phyloP scores from a whole-genome alignment of 2,888 invertebrate genomes.

The Troides oblongomaculatus region DNA sequence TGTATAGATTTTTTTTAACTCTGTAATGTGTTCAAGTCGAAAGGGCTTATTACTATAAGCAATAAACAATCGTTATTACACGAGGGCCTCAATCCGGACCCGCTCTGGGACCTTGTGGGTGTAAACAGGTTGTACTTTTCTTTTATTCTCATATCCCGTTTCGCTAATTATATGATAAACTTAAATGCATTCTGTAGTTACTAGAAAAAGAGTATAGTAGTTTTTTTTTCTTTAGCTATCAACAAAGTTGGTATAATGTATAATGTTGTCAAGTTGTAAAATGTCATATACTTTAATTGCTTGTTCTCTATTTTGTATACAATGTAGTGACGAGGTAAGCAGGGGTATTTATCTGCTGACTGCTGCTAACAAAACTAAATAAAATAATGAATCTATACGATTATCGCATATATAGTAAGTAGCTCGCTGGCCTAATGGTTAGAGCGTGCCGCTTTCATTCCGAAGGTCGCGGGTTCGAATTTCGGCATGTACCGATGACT shows the following conservation, averaged over 20 bases:
- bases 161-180: slow-evolving; percentile 18
- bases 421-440: too few species aligned
- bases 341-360: neutral
- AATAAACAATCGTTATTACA: slow-evolving; percentile 26
- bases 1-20: slow-evolving; percentile 4
- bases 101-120: slow-evolving; percentile 7
- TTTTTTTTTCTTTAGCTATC: neutral
- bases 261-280: slow-evolving; percentile 6
- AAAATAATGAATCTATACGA: too few species aligned
- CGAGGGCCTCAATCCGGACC: slow-evolving; percentile 2
- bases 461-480: too few species aligned
- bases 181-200: slow-evolving; percentile 17
- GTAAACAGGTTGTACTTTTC: slow-evolving; percentile 12
- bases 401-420: too few species aligned
- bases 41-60: slow-evolving; percentile 11
- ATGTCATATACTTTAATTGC: neutral
- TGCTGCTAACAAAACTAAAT: too few species aligned
- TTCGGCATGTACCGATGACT: too few species aligned
- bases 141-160: slow-evolving; percentile 17
- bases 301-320: neutral
- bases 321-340: neutral
- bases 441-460: too few species aligned
- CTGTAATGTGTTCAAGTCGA: neutral
- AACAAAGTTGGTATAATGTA: neutral
- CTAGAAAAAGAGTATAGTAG: neutral